phyloP scores from a whole-genome alignment of 2,113 vertebrate genomes.

The Tretioscincus oriximinensis region DNA sequence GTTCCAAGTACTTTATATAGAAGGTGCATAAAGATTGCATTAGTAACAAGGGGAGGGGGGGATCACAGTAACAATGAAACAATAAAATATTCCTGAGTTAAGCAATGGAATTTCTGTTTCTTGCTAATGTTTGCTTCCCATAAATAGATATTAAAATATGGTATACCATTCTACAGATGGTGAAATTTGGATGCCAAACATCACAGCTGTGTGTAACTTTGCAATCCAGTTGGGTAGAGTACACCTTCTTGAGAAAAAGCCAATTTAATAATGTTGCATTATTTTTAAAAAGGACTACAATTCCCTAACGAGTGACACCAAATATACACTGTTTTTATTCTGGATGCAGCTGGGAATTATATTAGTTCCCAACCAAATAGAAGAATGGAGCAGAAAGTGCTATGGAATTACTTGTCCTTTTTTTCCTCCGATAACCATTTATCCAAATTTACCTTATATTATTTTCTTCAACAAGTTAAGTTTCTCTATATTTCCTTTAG shows the following conservation, averaged over 20 bases:
- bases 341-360: conserved; percentile 34
- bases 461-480: too few species aligned
- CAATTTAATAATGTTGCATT: conserved; percentile 41
- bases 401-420: conserved; percentile 2
- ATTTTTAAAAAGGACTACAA: conserved; percentile 41
- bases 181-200: conserved; percentile 25
- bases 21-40: not conserved
- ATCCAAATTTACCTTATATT: too few species aligned
- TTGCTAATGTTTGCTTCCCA: conserved; percentile 3
- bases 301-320: not conserved
- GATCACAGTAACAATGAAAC: not conserved
- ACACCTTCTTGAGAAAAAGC: conserved; percentile 34
- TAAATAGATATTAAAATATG: conserved; percentile 32
- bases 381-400: conserved; percentile 33
- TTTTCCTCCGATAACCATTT: not conserved
- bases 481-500: too few species aligned
- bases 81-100: not conserved
- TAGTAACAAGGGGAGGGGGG: not conserved
- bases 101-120: conserved; percentile 14
- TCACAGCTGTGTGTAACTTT: conserved; percentile 30
- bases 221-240: conserved; percentile 23
- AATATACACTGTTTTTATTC: conserved; percentile 35
- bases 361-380: conserved; percentile 2
- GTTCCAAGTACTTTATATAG: conserved; percentile 15
- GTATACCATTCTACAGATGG: conserved; percentile 16